These are phyloP conservation scores for Felis chaus DNA, from an alignment of 2,113 vertebrate species.

Conservation along the genomic window DNA sequence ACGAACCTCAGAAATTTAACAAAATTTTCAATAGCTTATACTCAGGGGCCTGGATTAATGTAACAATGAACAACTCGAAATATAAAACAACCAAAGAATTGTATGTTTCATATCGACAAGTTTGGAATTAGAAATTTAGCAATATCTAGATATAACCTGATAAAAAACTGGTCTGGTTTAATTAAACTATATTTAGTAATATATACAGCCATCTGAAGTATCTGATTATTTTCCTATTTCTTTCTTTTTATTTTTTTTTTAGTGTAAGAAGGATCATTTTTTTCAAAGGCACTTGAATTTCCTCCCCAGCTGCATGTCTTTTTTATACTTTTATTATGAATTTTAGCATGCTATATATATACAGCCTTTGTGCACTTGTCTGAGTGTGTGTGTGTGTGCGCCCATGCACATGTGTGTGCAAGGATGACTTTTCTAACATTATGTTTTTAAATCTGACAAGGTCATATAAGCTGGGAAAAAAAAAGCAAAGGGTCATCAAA, in stretches of 20 bases:
- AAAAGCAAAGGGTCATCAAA: slow-evolving; percentile 87
- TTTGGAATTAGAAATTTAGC: slow-evolving; percentile 36
- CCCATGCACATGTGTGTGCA: slow-evolving; percentile 49
- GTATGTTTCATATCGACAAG: neutral
- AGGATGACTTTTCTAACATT: slow-evolving; percentile 85
- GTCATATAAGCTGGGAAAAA: slow-evolving; percentile 83
- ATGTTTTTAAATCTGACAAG: slow-evolving; percentile 89
- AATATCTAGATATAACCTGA: neutral
- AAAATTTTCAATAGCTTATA: neutral
- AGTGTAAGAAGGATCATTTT: neutral
- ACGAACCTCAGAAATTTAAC: slow-evolving; percentile 12
- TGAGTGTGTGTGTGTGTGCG: neutral
- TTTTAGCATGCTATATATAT: slow-evolving; percentile 43
- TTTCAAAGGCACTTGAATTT: slow-evolving; percentile 45
- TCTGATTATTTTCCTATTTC: neutral
- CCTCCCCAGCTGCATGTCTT: slow-evolving; percentile 70
- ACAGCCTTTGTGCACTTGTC: neutral
- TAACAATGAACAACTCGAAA: slow-evolving; percentile 5
- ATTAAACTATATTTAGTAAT: slow-evolving; percentile 23
- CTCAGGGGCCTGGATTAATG: neutral
- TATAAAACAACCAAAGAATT: neutral
- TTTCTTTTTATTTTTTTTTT: neutral
- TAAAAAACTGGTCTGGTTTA: neutral
- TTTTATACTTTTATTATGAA: slow-evolving; percentile 61
- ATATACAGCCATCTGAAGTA: neutral